Base-by-base conservation (phyloP, 2,797 vertebrate genomes). In the Hyperoplus lanceolatus region DNA sequence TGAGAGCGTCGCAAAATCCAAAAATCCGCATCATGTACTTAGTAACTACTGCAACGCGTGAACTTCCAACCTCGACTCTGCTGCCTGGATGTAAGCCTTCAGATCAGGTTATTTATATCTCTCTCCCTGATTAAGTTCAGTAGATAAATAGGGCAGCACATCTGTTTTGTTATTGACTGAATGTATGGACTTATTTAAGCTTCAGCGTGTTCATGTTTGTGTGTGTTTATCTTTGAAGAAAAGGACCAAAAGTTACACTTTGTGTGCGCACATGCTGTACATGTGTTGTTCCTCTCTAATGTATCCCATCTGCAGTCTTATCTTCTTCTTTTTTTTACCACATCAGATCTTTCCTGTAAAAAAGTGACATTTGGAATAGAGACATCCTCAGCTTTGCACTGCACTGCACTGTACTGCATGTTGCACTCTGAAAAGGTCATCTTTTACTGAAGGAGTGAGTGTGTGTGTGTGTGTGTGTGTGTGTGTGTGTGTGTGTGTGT, bases 301-400 rank as follows among this genome's bases (percentile, higher is more conserved):
- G 62, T 77, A 57, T 58, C 4, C 49, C 51, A 68, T 66, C 60
- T 60, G 45, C 58, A 3, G 62, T 79, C 68, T 81, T 54, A 79
- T 83, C 75, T 67, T 62, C 83, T 82, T 80, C 81, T 61, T 67
- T 62, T 84, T 82, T 80, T 82, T 61, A 88, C 87, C 61, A 57
- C 85, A 81, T 85, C 85, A 86, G 74, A 84, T 91, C 74, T 82
- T 79, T 80, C 72, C 74, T 77, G 84, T 88, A 75, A 88, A 91
- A 29, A 90, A 87, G 79, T 90, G 90, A 91, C 90, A 93, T 93
- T 94, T 92, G 80, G 80, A 87, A 89, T 75, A 77, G 82, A 89
- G 82, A 83, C 89, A 89, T 86, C 75, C 84, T 80, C 86, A 76
- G 79, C 84, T 75, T 78, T 65, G 79, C 81, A 69, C 79, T 79